Evolutionary conservation across 2,797 vertebrate species (phyloP).

Genomic region (Chloroceryle inda): DNA sequence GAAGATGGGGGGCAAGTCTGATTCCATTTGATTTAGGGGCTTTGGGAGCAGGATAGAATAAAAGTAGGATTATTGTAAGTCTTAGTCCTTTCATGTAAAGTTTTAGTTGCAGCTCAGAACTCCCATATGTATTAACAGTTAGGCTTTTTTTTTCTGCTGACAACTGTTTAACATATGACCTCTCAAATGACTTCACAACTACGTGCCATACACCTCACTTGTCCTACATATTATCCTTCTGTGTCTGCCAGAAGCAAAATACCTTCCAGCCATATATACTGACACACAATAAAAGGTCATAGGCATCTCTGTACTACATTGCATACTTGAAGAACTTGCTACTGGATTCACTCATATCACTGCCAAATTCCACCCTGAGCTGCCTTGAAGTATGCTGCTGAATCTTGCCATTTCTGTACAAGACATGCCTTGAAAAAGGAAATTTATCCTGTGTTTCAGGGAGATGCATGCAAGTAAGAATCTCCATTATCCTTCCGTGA

Average conservation of each 20-base stretch:
- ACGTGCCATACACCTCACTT: not conserved
- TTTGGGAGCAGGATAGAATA: not conserved
- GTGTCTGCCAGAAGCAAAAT: not conserved
- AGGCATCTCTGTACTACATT: not conserved
- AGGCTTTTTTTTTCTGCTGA: not conserved
- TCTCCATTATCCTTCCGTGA: not conserved
- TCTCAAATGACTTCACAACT: not conserved
- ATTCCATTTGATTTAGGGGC: not conserved
- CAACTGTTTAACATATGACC: not conserved
- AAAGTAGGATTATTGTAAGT: not conserved
- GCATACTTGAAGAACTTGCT: not conserved
- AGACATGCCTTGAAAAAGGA: not conserved
- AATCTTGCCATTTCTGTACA: not conserved
- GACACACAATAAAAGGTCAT: not conserved
- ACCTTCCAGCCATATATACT: not conserved
- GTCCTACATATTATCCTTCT: not conserved
- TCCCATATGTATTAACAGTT: not conserved
- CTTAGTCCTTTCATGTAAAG: not conserved
- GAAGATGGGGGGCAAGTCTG: not conserved
- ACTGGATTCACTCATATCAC: not conserved
- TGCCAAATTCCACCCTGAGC: not conserved
- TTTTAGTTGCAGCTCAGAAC: not conserved
- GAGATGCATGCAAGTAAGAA: not conserved
- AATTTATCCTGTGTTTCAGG: not conserved
- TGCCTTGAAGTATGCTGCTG: not conserved